Conservation (phyloP, 2,888 invertebrate species). For the Isoperla grammatica region DNA sequence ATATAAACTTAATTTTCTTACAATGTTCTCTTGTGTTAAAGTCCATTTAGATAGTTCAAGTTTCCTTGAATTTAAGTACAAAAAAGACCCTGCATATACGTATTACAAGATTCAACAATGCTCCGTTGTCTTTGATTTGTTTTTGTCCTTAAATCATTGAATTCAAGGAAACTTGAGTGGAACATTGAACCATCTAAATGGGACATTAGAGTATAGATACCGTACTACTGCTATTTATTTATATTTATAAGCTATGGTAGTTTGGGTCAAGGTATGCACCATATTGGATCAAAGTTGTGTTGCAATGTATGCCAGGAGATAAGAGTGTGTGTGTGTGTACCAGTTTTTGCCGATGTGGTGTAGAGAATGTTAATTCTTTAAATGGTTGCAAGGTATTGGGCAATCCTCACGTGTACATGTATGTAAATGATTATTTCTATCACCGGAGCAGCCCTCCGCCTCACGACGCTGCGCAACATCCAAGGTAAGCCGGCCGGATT, state of each 20-base stretch:
- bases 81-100: too few species aligned
- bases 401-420: constrained; percentile 8
- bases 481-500: constrained; percentile 14
- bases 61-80: too few species aligned
- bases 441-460: constrained; percentile 16
- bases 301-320: too few species aligned
- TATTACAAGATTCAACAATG: too few species aligned
- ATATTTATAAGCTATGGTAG: neutral
- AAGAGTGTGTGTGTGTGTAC: neutral
- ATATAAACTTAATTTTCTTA: too few species aligned
- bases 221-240: too few species aligned
- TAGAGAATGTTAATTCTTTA: neutral
- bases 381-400: constrained; percentile 13
- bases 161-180: neutral
- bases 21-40: too few species aligned
- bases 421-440: constrained; percentile 8
- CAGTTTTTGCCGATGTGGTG: neutral
- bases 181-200: too few species aligned
- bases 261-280: neutral
- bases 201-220: too few species aligned
- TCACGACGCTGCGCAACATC: constrained; percentile 10
- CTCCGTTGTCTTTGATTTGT: too few species aligned
- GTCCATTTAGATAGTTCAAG: too few species aligned
- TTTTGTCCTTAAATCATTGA: too few species aligned
- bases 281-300: neutral